These are phyloP conservation scores for Platyura marginata DNA, from an alignment of 1,140 invertebrate species.

Conservation along the genomic window DNA sequence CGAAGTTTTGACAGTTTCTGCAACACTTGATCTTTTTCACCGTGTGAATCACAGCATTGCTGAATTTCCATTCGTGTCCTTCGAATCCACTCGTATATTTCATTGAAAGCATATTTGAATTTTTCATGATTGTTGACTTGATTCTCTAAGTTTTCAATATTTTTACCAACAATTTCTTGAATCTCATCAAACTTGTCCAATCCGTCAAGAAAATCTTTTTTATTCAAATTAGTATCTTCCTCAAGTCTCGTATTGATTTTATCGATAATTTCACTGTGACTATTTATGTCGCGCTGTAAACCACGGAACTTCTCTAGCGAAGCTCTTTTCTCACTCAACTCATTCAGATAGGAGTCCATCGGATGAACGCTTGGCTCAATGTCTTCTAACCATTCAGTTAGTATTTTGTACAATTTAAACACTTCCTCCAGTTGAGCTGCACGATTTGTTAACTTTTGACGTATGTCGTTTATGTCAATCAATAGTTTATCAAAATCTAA, in stretches of 20 bases:
- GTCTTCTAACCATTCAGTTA: conserved; percentile 72
- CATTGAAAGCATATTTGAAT: conserved; percentile 63
- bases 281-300: conserved; percentile 54
- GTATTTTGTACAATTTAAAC: conserved; percentile 53
- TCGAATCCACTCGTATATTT: conserved; percentile 74
- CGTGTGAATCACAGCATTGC: conserved; percentile 64
- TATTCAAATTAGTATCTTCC: conserved; percentile 43
- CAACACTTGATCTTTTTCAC: conserved; percentile 54
- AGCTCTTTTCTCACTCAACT: conserved; percentile 78
- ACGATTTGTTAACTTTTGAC: conserved; percentile 48
- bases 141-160: conserved; percentile 52
- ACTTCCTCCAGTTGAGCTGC: conserved; percentile 66
- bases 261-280: conserved; percentile 54
- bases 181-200: conserved; percentile 51
- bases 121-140: conserved; percentile 76
- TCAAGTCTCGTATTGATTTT: conserved; percentile 44
- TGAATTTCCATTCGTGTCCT: conserved; percentile 67
- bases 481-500: conserved; percentile 74
- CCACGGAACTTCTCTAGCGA: conserved; percentile 65
- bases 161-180: conserved; percentile 38
- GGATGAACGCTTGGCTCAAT: conserved; percentile 61
- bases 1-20: conserved; percentile 54
- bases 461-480: conserved; percentile 56
- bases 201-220: conserved; percentile 45
- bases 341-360: conserved; percentile 51